Percentiles rank a stretch among this genome's conserved stretches.
phyloP scores from a whole-genome alignment of 1,140 invertebrate genomes.

The Drosophila novamexicana region DNA sequence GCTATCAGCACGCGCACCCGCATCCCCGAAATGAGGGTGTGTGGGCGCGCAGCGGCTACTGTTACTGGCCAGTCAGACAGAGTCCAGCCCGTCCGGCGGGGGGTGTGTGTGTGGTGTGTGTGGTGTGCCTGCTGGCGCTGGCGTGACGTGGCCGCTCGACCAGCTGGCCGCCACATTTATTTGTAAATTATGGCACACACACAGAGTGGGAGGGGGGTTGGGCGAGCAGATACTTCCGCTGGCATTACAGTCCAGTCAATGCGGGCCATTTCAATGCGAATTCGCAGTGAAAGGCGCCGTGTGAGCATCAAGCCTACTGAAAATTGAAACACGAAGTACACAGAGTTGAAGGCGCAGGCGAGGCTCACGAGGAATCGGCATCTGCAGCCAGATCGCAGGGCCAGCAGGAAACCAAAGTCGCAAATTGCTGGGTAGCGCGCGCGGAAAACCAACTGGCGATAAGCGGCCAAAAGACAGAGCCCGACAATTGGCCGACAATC shows the following conservation, averaged over 20 bases:
- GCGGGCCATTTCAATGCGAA: conserved; percentile 41
- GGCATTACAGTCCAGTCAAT: conserved; percentile 49
- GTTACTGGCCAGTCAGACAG: conserved; percentile 32
- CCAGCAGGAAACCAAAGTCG: conserved; percentile 71
- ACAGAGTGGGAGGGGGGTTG: not conserved
- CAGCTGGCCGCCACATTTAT: conserved; percentile 68
- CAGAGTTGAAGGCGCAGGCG: not conserved
- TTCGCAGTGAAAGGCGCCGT: conserved; percentile 63
- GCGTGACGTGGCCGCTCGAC: conserved; percentile 34
- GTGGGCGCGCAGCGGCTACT: conserved; percentile 58
- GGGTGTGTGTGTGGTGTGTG: conserved; percentile 36
- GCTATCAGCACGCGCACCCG: conserved; percentile 23
- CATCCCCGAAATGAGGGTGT: conserved; percentile 34
- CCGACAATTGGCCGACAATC: conserved; percentile 26
- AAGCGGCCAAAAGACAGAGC: conserved; percentile 27
- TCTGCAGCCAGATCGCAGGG: conserved; percentile 38
- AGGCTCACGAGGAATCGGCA: conserved; percentile 23
- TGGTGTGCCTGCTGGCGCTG: not conserved
- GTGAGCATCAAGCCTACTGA: conserved; percentile 53
- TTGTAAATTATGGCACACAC: conserved; percentile 68
- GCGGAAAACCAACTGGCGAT: conserved; percentile 48
- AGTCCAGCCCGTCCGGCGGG: not conserved
- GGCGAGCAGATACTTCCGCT: conserved; percentile 53
- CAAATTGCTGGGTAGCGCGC: conserved; percentile 73
- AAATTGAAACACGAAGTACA: conserved; percentile 28